Evolutionary conservation across 2,113 vertebrate genomes (phyloP).

Genomic region (Panthera tigris): DNA sequence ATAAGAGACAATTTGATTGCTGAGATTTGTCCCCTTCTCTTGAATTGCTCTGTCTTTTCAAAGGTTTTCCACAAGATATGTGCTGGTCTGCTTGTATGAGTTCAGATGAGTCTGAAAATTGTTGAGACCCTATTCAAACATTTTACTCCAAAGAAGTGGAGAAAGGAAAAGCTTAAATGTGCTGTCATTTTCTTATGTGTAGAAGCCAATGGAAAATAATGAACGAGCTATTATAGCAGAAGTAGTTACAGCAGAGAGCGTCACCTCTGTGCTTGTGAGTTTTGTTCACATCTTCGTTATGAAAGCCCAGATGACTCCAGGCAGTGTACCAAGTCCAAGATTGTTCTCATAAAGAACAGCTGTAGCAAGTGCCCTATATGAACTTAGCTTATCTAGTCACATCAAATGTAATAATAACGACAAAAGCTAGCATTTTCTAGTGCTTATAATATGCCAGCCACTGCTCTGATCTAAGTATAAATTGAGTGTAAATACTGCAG

Average conservation of each 20-base stretch:
- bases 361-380: background rate
- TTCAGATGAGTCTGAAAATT: background rate
- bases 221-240: background rate
- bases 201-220: background rate
- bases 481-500: background rate
- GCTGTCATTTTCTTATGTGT: background rate
- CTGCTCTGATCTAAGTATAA: background rate
- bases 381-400: background rate
- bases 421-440: background rate
- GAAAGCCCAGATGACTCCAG: background rate
- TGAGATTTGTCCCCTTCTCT: background rate
- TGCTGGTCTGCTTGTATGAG: background rate
- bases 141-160: background rate
- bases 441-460: background rate
- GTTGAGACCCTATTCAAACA: background rate
- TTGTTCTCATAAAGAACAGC: background rate
- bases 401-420: background rate
- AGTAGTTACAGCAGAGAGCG: background rate
- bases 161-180: background rate
- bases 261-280: background rate
- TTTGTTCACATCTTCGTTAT: background rate
- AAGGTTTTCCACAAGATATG: background rate
- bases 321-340: background rate
- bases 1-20: background rate
- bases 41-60: background rate